These are phyloP conservation scores for Andrena praecox DNA, from an alignment of 2,888 invertebrate genomes.

Conservation along the genomic window DNA sequence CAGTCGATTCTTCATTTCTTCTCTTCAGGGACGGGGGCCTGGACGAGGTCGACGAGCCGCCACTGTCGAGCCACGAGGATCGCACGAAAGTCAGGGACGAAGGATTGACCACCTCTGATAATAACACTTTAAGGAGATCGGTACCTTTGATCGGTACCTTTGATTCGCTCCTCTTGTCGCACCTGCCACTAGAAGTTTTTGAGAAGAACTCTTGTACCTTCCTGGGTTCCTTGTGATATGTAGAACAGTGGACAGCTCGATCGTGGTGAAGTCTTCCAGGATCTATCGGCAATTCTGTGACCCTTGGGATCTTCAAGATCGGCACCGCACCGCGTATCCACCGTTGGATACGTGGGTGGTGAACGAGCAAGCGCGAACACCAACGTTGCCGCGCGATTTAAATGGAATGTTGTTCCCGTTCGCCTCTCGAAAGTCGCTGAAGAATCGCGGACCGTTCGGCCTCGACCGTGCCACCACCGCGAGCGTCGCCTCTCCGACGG, in stretches of 20 bases:
- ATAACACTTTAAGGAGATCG: conserved; percentile 52
- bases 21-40: conserved; percentile 29
- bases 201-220: no score
- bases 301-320: no score
- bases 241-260: no score
- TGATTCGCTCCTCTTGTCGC: conserved; percentile 3
- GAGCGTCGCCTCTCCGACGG: conserved; percentile 6
- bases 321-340: no score
- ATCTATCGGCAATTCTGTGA: no score
- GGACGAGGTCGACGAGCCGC: conserved; percentile 30
- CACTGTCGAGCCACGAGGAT: conserved; percentile 19
- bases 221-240: no score
- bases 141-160: conserved; percentile 33
- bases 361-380: no score
- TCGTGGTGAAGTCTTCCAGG: no score
- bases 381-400: no score
- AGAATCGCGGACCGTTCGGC: conserved; percentile 7
- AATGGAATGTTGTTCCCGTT: no score
- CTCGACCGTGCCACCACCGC: conserved; percentile 27
- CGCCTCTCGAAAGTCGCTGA: no score
- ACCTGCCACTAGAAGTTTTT: neutral
- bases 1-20: conserved; percentile 62
- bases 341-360: no score
- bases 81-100: conserved; percentile 52
- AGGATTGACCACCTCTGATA: conserved; percentile 32